Conservation (phyloP, 1,140 invertebrate species). For the Solen grandis region DNA sequence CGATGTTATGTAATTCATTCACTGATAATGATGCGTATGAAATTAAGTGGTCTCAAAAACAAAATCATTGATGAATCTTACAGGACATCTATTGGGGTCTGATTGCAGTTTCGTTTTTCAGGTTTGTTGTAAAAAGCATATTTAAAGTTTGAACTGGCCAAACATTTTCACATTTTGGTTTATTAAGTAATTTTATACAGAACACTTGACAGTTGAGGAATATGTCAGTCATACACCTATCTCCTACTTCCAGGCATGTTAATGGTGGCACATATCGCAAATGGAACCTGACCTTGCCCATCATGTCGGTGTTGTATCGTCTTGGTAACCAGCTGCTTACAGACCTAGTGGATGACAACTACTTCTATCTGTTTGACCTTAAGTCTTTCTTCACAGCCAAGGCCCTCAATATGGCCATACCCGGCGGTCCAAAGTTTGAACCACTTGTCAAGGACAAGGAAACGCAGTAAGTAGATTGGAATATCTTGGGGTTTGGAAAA, state of each 20-base stretch:
- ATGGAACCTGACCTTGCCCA: constrained; percentile 97
- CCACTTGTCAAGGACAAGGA: constrained; percentile 99
- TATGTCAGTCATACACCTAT: too few relatives aligned
- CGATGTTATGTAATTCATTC: too few relatives aligned
- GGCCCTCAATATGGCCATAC: constrained; percentile 99
- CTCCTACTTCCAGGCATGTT: constrained; percentile 87
- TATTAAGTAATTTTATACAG: too few relatives aligned
- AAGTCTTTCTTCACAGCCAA: constrained; percentile 99
- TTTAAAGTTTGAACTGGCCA: too few relatives aligned
- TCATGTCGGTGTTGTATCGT: constrained; percentile 98
- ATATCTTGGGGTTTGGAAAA: not conserved
- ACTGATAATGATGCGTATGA: too few relatives aligned
- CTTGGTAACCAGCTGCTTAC: constrained; percentile 99
- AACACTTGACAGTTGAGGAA: too few relatives aligned
- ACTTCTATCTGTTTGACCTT: constrained; percentile 99
- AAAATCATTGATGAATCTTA: too few relatives aligned
- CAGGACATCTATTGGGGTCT: too few relatives aligned
- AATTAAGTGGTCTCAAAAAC: too few relatives aligned
- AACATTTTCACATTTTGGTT: too few relatives aligned
- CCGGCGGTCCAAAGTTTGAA: constrained; percentile 99
- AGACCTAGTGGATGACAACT: constrained; percentile 99
- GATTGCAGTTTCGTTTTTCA: too few relatives aligned
- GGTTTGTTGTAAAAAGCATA: too few relatives aligned
- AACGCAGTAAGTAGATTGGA: constrained; percentile 86
- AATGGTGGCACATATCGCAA: constrained; percentile 98